Base-by-base conservation (phyloP, 1,140 invertebrate genomes). In the Drosophila serrata region DNA sequence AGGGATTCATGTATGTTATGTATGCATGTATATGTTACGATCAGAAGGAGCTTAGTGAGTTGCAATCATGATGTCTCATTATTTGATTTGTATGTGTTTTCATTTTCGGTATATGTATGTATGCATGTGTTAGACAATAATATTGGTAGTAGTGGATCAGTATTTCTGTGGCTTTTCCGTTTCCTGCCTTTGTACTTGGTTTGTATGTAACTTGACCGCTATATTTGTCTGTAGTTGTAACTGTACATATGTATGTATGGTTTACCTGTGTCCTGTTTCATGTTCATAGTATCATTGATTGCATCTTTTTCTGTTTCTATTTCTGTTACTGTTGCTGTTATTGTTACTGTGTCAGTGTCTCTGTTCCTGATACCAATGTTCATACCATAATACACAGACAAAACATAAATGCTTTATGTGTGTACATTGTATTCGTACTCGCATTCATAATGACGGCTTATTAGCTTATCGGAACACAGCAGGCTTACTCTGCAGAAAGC, bases 401-500 rank as follows among this genome's bases (percentile, higher is more conserved):
- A 86, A 86, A 58, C 81, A 76, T 70, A 51, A 39, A 65, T 85
- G 72, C 60, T 87, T 91, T 81, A 82, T 81, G 58, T 80, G 80
- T 86, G 70, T 75, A 82, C 68, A 87, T 82, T 74, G 80, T 91
- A 86, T 75, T 55, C 15, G 46, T 46, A 69, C 53, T 84, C 49
- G 53, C 67, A 81, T 58, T 74, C 39, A 65, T 74, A 51, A 61
- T 69, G 60, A 67, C 58, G 67, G 75, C 57, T 69, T 53, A 42
- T 53, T 22, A 56, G 79, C 84, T 69, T 62, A 76, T 87, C 59
- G 61, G 72, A 91, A 88, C 81, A 90, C 69, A 82, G 69, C 68
- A 75, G 81, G 77, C 80, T 82, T 68, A 77, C 91, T 92, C 91
- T 86, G 91, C 86, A 92, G 91, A 92, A 92, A 92, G 91, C 90